Base-by-base conservation (phyloP, 23 tunicate genomes). In the Phallusia fumigata region DNA sequence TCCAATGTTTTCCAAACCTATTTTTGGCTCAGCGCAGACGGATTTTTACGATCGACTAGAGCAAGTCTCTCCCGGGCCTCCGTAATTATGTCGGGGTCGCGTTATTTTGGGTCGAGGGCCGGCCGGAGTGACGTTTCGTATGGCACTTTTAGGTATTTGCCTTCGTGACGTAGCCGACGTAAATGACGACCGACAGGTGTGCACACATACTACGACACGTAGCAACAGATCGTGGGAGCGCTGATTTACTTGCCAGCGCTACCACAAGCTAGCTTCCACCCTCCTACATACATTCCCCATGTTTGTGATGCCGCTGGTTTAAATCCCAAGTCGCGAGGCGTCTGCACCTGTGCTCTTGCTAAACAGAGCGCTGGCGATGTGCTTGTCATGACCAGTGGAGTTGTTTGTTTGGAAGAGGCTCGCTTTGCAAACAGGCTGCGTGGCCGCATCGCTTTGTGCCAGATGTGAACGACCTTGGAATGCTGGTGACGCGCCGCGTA, bases 61-160 rank as follows among this genome's bases (percentile, higher is more conserved):
- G 69, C 26, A 58, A 58, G 28, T 58, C 69, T 24, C 69, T 58
- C 69, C 69, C 16, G 26, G 26, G 69, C 69, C 69, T 24, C 47
- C 10, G 47, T 40, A 40, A 40, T 40, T 40, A 40, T 40, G 47
- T 40, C 47, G 47, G 47, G 47, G 69, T 24, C 28, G 69, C 16
- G 69, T 58, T 58, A 58, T 58, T 58, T 58, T 58, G 69, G 69
- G 69, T 58, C 28, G 69, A 58, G 69, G 69, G 28, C 69, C 69
- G 11, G 47, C 47, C 69, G 26, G 69, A 11, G 69, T 58, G 69
- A 58, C 69, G 69, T 58, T 58, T 58, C 69, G 16, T 58, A 58
- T 58, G 69, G 69, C 69, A 58, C 69, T 58, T 58, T 58, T 58
- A 24, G 28, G 69, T 58, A 58, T 58, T 58, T 58, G 69, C 26